phyloP scores from a whole-genome alignment of 2,888 invertebrate species.

The Nomada ruficornis region DNA sequence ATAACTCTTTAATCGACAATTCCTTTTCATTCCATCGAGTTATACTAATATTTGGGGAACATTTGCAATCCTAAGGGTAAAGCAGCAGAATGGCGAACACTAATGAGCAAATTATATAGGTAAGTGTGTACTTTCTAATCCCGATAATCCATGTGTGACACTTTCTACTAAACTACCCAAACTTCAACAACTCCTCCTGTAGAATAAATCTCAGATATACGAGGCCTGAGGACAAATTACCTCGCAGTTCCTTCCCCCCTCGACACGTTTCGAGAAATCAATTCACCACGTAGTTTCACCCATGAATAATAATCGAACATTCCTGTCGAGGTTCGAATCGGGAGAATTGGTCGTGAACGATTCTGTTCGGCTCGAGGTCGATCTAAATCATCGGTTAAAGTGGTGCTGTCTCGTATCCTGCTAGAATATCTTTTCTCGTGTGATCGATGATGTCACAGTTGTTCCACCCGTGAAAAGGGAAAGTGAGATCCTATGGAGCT shows the following conservation, averaged over 20 bases:
- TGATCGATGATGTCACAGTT: conserved; percentile 63
- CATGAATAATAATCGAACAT: conserved; percentile 44
- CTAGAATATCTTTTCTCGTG: conserved; percentile 41
- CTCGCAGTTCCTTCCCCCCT: neutral
- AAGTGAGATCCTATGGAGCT: conserved; percentile 57
- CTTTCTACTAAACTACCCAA: conserved; percentile 2
- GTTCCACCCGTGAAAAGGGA: conserved; percentile 73
- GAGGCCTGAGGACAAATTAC: conserved; percentile 14
- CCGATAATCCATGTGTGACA: neutral
- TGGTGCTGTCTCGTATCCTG: conserved; percentile 50
- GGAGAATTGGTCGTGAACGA: neutral
- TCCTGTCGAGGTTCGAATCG: neutral
- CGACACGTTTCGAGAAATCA: conserved; percentile 36
- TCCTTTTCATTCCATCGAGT: too few relatives aligned
- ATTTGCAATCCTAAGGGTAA: too few relatives aligned
- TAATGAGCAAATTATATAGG: too few relatives aligned
- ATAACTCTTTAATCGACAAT: too few relatives aligned
- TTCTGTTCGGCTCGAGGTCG: neutral
- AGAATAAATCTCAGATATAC: neutral
- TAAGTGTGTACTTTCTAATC: too few relatives aligned
- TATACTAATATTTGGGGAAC: too few relatives aligned
- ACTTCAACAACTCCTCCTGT: neutral
- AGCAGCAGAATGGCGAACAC: too few relatives aligned
- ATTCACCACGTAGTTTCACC: conserved; percentile 38
- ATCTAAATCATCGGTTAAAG: conserved; percentile 42